Percentiles rank a stretch among this genome's conserved stretches.
phyloP scores from a whole-genome alignment of 2,113 vertebrate species.

The Aptenodytes forsteri region DNA sequence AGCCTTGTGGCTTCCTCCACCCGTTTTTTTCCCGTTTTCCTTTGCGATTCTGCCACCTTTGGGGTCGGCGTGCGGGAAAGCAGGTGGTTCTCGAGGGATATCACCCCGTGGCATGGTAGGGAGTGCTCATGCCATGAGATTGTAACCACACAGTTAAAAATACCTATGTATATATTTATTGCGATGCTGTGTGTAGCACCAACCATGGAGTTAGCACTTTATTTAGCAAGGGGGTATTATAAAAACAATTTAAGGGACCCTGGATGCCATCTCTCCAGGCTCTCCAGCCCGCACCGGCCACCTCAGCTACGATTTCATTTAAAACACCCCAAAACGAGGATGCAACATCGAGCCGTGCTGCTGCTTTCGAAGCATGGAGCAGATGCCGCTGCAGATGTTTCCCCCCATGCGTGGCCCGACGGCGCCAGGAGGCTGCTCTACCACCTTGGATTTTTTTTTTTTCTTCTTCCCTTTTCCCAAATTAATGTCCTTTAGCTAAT shows the following conservation, averaged over 20 bases:
- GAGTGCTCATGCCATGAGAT: accelerated
- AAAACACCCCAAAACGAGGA: not conserved
- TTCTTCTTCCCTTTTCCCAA: not conserved
- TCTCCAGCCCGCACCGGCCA: not conserved
- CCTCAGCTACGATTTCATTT: not conserved
- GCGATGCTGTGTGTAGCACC: accelerated
- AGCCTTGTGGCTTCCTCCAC: not conserved
- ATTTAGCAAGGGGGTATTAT: not conserved
- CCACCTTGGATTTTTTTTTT: not conserved
- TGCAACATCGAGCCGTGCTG: accelerated
- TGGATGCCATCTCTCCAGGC: accelerated
- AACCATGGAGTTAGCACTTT: accelerated
- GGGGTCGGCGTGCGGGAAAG: accelerated
- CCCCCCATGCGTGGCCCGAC: accelerated
- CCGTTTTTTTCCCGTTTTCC: not conserved
- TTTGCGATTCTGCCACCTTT: not conserved
- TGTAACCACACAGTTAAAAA: not conserved
- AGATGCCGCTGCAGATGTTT: not conserved
- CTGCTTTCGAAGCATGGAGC: accelerated
- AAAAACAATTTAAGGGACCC: not conserved
- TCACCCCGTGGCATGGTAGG: accelerated
- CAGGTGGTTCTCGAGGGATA: not conserved
- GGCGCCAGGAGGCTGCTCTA: not conserved
- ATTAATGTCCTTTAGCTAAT: not conserved
- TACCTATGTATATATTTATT: not conserved